Conservation (phyloP, 2,113 vertebrate species). For the Nycticorax nycticorax region DNA sequence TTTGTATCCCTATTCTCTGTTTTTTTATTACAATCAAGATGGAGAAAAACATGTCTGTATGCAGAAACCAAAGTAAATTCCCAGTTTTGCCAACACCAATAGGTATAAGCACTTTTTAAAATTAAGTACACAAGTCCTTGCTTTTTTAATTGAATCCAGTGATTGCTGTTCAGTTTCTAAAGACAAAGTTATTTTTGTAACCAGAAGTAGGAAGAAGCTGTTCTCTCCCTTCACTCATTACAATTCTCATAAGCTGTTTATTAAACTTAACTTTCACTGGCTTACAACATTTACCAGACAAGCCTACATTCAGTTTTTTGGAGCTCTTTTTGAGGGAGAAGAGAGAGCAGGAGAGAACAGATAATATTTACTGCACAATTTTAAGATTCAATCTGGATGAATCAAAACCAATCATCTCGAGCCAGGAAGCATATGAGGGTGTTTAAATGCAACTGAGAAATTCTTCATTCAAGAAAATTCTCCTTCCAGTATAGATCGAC, state of each 20-base stretch:
- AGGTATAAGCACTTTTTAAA: not conserved
- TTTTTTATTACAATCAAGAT: not conserved
- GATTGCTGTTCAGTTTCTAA: not conserved
- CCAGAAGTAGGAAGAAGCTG: not conserved
- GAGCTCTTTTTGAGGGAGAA: not conserved
- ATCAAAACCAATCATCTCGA: not conserved
- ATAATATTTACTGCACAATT: not conserved
- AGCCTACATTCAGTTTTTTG: not conserved
- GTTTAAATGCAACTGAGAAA: not conserved
- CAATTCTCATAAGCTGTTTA: not conserved
- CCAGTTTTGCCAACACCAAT: not conserved
- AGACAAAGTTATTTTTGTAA: not conserved
- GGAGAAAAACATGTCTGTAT: not conserved
- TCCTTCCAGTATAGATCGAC: not conserved
- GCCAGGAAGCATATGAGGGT: not conserved
- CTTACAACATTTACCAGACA: not conserved
- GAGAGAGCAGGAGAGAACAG: not conserved
- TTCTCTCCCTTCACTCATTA: not conserved
- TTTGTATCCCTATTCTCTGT: not conserved
- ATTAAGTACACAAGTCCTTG: not conserved
- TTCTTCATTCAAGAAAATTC: not conserved
- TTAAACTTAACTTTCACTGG: not conserved
- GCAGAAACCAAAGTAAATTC: not conserved
- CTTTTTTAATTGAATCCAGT: not conserved
- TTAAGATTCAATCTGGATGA: not conserved